Conservation (phyloP, 2,888 invertebrate species). For the Lottia gigantea region DNA sequence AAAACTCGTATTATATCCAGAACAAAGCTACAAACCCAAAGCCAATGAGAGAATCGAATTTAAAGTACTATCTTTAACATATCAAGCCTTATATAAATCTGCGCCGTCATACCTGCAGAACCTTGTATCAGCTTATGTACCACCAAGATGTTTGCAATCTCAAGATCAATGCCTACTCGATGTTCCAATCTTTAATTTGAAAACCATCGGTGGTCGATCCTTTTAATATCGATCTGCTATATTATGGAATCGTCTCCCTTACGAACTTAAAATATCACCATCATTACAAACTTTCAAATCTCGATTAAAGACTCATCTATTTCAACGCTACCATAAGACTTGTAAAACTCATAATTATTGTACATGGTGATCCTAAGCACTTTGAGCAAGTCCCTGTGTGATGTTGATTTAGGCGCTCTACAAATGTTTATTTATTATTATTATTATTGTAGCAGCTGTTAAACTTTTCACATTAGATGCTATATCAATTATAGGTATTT, state of each 20-base stretch:
- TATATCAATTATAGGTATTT: too few relatives aligned
- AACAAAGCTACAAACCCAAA: too few relatives aligned
- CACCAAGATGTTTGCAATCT: not conserved
- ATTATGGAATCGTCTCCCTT: not conserved
- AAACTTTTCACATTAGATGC: too few relatives aligned
- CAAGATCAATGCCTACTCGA: not conserved
- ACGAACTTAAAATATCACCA: not conserved
- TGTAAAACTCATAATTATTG: too few relatives aligned
- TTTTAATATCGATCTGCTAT: not conserved
- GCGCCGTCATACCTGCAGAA: not conserved
- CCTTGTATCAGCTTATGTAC: not conserved
- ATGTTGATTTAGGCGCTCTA: too few relatives aligned
- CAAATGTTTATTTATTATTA: too few relatives aligned
- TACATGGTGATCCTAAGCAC: too few relatives aligned
- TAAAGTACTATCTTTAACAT: slow-evolving; percentile 5
- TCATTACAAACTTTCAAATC: not conserved
- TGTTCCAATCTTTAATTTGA: not conserved
- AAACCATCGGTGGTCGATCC: not conserved
- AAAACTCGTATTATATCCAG: not conserved
- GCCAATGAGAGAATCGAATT: not conserved
- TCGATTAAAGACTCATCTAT: not conserved
- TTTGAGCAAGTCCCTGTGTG: too few relatives aligned
- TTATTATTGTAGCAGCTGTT: too few relatives aligned
- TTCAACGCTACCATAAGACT: not conserved
- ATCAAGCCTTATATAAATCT: not conserved